These are phyloP conservation scores for Agelas oroides DNA, from an alignment of 37 sponge, comb jelly and placozoan genomes.

Conservation along the genomic window DNA sequence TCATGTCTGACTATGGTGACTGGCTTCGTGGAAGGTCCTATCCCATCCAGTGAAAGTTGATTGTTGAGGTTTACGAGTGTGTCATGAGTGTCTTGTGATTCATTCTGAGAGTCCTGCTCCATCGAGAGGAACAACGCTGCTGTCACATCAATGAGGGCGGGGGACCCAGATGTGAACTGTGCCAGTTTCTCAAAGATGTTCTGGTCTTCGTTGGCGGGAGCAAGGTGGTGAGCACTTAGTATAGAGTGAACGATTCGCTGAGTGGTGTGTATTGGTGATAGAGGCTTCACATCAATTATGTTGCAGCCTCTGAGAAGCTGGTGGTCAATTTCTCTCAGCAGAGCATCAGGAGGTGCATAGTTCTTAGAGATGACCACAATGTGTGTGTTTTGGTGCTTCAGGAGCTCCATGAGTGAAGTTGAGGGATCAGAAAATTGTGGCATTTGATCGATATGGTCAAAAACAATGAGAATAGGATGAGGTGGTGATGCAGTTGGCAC, in stretches of 20 bases:
- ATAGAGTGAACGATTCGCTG: slow-evolving; percentile 47
- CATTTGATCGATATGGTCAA: slow-evolving; percentile 4
- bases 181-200: slow-evolving; percentile 28
- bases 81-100: not conserved
- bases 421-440: not conserved
- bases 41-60: not conserved
- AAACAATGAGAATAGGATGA: slow-evolving; percentile 8
- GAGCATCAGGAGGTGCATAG: not conserved
- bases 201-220: slow-evolving; percentile 22
- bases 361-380: slow-evolving; percentile 16
- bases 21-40: not conserved
- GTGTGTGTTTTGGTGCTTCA: slow-evolving; percentile 19
- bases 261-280: slow-evolving; percentile 46
- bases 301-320: slow-evolving; percentile 22
- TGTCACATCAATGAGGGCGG: slow-evolving; percentile 29
- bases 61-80: not conserved
- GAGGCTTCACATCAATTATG: slow-evolving; percentile 31
- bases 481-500: too few relatives aligned
- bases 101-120: not conserved
- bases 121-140: not conserved
- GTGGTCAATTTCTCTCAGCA: slow-evolving; percentile 14
- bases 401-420: not conserved
- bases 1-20: not conserved
- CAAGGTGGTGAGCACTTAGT: slow-evolving; percentile 14
- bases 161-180: slow-evolving; percentile 50